These are phyloP conservation scores for Agrotis clavis DNA, from an alignment of 2,888 invertebrate genomes.

Conservation along the genomic window DNA sequence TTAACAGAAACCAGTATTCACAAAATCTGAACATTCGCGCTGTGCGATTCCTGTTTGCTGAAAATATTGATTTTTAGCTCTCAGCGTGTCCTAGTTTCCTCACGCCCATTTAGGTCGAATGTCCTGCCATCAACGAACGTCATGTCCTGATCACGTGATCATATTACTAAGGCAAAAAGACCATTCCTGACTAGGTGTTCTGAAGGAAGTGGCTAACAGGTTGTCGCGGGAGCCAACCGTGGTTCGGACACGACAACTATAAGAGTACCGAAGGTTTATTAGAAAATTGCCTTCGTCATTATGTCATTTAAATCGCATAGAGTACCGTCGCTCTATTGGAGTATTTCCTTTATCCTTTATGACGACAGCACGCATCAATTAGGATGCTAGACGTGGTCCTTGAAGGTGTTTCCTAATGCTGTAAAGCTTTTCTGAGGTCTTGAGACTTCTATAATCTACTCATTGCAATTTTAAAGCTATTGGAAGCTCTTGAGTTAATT, in stretches of 20 bases:
- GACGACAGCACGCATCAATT: constrained; percentile 89
- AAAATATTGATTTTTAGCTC: constrained; percentile 44
- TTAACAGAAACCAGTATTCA: not conserved
- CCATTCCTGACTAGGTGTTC: constrained; percentile 78
- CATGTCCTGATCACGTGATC: constrained; percentile 58
- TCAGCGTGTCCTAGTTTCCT: constrained; percentile 33
- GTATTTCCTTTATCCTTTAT: constrained; percentile 91
- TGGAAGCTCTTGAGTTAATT: constrained; percentile 34
- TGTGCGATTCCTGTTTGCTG: constrained; percentile 15
- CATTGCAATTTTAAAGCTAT: constrained; percentile 13
- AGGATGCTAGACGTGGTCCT: constrained; percentile 84
- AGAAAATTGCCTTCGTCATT: constrained; percentile 91
- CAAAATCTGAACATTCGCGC: constrained; percentile 21
- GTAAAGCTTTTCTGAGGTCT: constrained; percentile 38
- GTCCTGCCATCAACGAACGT: constrained; percentile 47
- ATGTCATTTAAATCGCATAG: constrained; percentile 92
- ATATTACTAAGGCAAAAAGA: constrained; percentile 59
- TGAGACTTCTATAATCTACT: constrained; percentile 34
- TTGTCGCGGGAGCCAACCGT: constrained; percentile 83
- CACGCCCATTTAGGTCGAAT: constrained; percentile 41
- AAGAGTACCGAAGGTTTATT: constrained; percentile 91
- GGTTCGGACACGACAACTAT: constrained; percentile 84
- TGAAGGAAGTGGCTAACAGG: constrained; percentile 89
- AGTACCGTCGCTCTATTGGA: constrained; percentile 90
- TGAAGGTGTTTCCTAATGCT: constrained; percentile 74